A percentile compares a stretch with the other conserved stretches of the same genome.
Evolutionary conservation across 2,113 vertebrate genomes (phyloP).

Genomic region (Ailurus styani): DNA sequence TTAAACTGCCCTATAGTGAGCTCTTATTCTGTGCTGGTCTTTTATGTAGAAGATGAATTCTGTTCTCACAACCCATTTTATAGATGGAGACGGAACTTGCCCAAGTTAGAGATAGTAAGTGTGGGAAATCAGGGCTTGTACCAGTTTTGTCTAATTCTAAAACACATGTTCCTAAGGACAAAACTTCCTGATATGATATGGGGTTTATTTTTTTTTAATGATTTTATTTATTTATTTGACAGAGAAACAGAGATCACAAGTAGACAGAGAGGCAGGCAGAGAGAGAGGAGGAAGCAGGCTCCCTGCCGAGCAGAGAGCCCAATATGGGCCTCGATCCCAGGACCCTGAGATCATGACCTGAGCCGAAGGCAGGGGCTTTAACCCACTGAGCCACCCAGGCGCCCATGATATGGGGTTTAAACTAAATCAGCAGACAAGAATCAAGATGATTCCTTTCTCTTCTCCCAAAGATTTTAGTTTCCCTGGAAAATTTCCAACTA

Average conservation of each 20-base stretch:
- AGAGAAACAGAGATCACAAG: too few species aligned
- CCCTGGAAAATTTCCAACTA: not conserved
- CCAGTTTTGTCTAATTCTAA: not conserved
- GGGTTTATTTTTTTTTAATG: too few species aligned
- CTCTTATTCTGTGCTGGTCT: not conserved
- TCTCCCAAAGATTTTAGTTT: not conserved
- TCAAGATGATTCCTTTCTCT: not conserved
- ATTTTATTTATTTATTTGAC: too few species aligned
- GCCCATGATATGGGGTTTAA: not conserved
- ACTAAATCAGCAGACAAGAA: not conserved
- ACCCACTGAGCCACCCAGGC: too few species aligned
- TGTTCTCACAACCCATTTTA: not conserved
- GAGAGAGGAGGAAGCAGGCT: too few species aligned
- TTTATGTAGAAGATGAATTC: not conserved
- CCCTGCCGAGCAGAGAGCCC: too few species aligned
- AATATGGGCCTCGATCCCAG: too few species aligned
- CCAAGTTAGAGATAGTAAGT: not conserved
- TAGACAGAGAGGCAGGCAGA: too few species aligned
- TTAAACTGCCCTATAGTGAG: not conserved
- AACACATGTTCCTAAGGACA: not conserved
- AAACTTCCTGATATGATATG: not conserved
- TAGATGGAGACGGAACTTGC: not conserved
- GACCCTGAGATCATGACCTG: too few species aligned
- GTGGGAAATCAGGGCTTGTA: not conserved
- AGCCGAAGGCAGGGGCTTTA: too few species aligned